phyloP scores from a whole-genome alignment of 2,797 vertebrate species.

The Avahi laniger region DNA sequence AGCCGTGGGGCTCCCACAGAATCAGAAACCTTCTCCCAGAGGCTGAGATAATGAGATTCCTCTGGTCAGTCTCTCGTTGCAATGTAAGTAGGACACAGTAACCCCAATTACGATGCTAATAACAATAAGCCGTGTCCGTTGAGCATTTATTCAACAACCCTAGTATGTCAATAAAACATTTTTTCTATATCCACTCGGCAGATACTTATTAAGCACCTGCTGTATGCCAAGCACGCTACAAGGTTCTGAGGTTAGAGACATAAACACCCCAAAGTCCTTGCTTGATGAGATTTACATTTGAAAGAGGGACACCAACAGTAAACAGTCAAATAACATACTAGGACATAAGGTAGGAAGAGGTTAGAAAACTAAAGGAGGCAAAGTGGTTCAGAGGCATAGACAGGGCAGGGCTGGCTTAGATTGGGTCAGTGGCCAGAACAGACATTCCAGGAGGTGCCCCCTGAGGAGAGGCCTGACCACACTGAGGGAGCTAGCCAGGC shows the following conservation, averaged over 20 bases:
- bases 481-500: neutral
- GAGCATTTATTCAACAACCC: neutral
- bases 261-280: neutral
- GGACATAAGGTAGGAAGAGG: neutral
- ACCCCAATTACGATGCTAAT: neutral
- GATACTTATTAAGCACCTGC: neutral
- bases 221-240: neutral
- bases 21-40: neutral
- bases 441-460: neutral
- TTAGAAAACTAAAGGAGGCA: neutral
- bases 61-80: neutral
- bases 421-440: neutral
- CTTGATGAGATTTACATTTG: neutral
- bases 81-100: neutral
- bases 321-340: neutral
- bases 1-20: neutral
- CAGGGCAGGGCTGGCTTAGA: neutral
- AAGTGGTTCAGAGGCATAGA: neutral
- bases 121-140: neutral
- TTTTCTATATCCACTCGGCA: neutral
- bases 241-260: neutral
- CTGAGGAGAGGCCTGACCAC: neutral
- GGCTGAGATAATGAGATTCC: neutral
- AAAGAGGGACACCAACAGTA: neutral
- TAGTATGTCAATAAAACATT: neutral